Percentiles rank a stretch among this genome's conserved stretches.
Evolutionary conservation across 2,113 vertebrate species (phyloP).

Genomic region (Odobenus rosmarus): DNA sequence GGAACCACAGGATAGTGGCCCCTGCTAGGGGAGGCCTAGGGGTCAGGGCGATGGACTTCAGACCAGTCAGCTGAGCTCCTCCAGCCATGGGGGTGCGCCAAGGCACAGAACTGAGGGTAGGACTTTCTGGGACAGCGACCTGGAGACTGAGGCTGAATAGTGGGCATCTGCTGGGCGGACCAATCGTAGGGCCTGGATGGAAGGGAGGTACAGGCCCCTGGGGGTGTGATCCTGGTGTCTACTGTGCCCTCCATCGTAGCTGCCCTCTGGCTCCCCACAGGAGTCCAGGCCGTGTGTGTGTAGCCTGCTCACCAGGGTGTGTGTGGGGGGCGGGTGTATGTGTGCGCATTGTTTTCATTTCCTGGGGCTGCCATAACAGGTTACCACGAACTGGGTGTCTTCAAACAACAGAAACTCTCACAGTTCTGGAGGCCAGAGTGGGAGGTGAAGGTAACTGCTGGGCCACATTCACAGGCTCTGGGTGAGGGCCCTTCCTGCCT

Average conservation of each 20-base stretch:
- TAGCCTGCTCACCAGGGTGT: too few relatives aligned
- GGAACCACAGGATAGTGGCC: background rate
- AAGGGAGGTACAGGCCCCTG: fast-evolving
- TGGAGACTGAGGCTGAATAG: fast-evolving
- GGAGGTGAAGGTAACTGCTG: background rate
- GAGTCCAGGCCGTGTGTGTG: background rate
- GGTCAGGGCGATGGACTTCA: fast-evolving
- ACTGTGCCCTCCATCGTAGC: fast-evolving
- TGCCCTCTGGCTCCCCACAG: background rate
- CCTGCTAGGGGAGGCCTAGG: fast-evolving
- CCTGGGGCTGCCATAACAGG: background rate
- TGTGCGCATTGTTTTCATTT: background rate
- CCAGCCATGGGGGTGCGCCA: fast-evolving
- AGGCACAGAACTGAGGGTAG: background rate
- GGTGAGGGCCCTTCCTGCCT: fast-evolving
- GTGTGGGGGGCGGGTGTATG: background rate
- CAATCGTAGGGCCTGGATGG: fast-evolving
- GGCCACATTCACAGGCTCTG: fast-evolving
- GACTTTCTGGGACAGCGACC: fast-evolving
- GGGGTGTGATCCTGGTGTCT: fast-evolving
- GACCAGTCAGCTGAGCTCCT: background rate
- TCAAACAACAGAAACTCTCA: background rate
- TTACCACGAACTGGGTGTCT: background rate
- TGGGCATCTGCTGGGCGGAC: fast-evolving
- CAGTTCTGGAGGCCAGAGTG: background rate